A percentile compares a stretch with the other conserved stretches of the same genome.
phyloP scores from a whole-genome alignment of 2,888 invertebrate species.

The Capitulum mitella region DNA sequence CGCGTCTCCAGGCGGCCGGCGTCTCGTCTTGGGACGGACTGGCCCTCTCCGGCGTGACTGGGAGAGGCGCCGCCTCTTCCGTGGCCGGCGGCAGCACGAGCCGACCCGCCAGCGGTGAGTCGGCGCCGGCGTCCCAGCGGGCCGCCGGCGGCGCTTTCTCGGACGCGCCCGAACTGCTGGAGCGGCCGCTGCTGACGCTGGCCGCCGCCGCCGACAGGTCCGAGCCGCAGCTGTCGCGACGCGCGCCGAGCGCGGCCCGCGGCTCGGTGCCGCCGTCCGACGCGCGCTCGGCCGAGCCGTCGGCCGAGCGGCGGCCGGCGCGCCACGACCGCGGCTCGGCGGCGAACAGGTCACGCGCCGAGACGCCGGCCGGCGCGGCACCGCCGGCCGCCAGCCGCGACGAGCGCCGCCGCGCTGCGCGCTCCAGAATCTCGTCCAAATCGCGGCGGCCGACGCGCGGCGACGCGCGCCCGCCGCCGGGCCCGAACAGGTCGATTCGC shows the following conservation, averaged over 20 bases:
- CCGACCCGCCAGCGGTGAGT: background rate
- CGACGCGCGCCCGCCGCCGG: background rate
- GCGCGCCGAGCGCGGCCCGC: background rate
- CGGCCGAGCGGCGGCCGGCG: background rate
- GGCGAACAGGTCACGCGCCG: background rate
- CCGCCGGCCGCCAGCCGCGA: background rate
- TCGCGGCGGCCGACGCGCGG: slow-evolving; percentile 1
- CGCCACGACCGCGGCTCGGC: background rate
- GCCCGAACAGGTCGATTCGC: slow-evolving; percentile 10
- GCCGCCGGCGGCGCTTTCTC: background rate
- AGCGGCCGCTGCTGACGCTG: background rate
- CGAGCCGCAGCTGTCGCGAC: background rate
- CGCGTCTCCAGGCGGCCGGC: no score
- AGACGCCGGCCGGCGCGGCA: background rate
- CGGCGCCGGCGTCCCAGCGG: background rate
- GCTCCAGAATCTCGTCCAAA: slow-evolving; percentile 14
- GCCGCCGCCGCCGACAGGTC: background rate
- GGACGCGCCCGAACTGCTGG: background rate
- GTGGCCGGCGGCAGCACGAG: background rate
- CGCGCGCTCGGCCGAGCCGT: background rate
- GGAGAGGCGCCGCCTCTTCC: background rate
- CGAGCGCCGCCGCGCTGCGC: background rate
- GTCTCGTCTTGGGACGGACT: no score
- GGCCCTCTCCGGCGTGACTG: no score
- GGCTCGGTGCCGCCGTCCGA: background rate